Evolutionary conservation across 2,113 vertebrate genomes (phyloP), one percentile per base, ranked within the genome.

Genomic region (Galbula dea): DNA sequence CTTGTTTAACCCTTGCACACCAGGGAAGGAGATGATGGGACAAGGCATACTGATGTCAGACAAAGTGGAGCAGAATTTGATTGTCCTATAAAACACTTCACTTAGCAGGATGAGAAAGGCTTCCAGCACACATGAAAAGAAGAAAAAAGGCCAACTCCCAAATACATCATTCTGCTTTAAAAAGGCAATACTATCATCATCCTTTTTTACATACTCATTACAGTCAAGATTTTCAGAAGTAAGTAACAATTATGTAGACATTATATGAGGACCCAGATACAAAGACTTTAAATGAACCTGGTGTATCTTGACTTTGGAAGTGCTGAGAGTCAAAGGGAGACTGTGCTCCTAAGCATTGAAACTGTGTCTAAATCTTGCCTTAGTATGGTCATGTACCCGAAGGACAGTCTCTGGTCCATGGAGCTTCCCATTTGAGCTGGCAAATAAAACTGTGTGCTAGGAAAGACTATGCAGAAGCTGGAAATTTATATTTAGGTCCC

Each of bases 1-100:
- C 85, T 85, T 61, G 18, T 89, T 96, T 93, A 93, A 96, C 95
- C 96, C 63, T 27, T 85, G 63, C 77, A 69, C 89, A 51, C 57
- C 45, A 54, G 61, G 69, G 82, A 69, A 62, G 68, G 83, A 80
- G 27, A 69, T 23, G 17, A 84, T 27, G 37, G 92, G 76, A 39
- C 43, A 0, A 49, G 66, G 73, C 2, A 6, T 13, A 20, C n/a
- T 77, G 72, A 13, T 36, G 54, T 75, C 86, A 78, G 39, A 78
- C 66, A 89, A 55, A 65, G 58, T 4, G 15, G 52, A 27, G 72
- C 73, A 92, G 82, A 73, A 72, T 67, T 46, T 78, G 89, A 73
- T 76, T 76, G 72, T 85, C 75, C 67, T 23, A n/a, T 77, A 85
- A 94, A 90, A 89, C 55, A 51, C 77, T 93, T 54, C 32, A 18